These are phyloP conservation scores for Diploptera punctata DNA, from an alignment of 2,888 invertebrate species.

Conservation along the genomic window DNA sequence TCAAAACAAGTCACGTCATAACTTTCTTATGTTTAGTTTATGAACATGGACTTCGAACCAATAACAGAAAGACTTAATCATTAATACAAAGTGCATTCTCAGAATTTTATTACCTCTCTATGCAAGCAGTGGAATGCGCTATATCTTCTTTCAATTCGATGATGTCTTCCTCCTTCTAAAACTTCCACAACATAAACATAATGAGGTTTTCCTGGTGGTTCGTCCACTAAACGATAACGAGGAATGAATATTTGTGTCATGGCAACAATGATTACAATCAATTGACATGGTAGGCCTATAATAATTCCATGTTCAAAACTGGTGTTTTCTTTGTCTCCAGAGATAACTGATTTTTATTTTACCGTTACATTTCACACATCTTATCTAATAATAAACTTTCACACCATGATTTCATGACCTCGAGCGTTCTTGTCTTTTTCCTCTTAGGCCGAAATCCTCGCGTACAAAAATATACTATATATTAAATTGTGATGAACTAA, in stretches of 20 bases:
- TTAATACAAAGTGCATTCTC: no score
- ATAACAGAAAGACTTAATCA: no score
- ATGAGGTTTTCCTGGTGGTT: slow-evolving; percentile 55
- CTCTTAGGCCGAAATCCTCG: no score
- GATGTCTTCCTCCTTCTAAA: slow-evolving; percentile 52
- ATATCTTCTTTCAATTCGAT: slow-evolving; percentile 60
- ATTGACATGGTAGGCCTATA: not conserved
- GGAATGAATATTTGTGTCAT: slow-evolving; percentile 55
- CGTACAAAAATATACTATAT: no score
- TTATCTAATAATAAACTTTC: not conserved
- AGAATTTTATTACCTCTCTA: slow-evolving; percentile 58
- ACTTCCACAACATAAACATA: slow-evolving; percentile 59
- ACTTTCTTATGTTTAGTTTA: no score
- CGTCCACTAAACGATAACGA: slow-evolving; percentile 55
- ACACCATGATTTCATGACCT: no score
- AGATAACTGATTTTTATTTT: not conserved
- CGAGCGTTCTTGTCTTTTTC: no score
- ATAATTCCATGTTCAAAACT: not conserved
- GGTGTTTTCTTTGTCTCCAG: no score
- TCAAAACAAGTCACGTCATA: no score
- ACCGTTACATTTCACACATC: not conserved
- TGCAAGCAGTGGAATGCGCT: slow-evolving; percentile 64
- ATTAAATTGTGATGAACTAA: no score
- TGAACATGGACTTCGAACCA: no score
- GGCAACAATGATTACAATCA: slow-evolving; percentile 43